These are phyloP conservation scores for Apostichopus californicus DNA, from an alignment of 35 echinoderm and acorn worm species.

Conservation along the genomic window DNA sequence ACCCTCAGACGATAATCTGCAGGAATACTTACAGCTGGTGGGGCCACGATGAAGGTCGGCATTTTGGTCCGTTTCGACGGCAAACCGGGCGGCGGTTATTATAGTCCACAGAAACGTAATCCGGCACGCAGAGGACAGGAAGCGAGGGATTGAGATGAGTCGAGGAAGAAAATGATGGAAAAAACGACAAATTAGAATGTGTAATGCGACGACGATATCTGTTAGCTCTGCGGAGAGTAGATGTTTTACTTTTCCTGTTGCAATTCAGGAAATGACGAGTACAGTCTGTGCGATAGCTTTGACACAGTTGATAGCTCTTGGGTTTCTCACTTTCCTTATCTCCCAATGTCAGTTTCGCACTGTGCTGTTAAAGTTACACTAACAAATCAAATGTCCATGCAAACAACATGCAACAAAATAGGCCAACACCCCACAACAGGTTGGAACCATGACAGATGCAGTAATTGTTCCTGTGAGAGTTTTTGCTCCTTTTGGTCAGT, in stretches of 20 bases:
- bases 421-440: slow-evolving; percentile 31
- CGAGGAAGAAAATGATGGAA: not conserved
- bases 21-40: slow-evolving; percentile 26
- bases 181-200: not conserved
- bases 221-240: too few relatives aligned
- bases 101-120: not conserved
- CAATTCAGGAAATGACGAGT: slow-evolving; percentile 12
- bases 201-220: not conserved
- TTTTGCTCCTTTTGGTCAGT: not conserved
- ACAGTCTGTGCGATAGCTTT: not conserved
- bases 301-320: not conserved
- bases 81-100: slow-evolving; percentile 6
- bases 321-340: not conserved
- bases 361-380: not conserved
- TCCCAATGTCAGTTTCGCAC: not conserved
- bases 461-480: not conserved
- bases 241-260: slow-evolving; percentile 14
- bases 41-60: slow-evolving; percentile 28
- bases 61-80: slow-evolving; percentile 1
- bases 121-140: not conserved
- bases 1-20: not conserved
- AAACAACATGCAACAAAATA: not conserved
- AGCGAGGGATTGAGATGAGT: not conserved
- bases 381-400: not conserved
- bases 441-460: not conserved